phyloP scores from a whole-genome alignment of 2,888 invertebrate genomes.

The Cacoxenus indagator region DNA sequence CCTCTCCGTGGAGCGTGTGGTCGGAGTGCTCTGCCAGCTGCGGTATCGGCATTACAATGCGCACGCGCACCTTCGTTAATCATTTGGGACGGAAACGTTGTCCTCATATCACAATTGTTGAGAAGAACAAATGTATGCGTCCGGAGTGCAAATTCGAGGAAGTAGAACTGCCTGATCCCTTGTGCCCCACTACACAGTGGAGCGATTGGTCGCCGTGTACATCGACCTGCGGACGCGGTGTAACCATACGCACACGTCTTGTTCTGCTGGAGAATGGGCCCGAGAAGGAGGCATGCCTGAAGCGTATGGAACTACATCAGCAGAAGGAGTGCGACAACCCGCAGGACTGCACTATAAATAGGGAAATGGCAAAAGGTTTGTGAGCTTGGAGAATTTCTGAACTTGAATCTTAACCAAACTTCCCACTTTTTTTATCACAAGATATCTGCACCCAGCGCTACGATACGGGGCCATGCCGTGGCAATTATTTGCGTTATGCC shows the following conservation, averaged over 20 bases:
- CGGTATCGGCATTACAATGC: slow-evolving; percentile 82
- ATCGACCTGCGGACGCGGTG: slow-evolving; percentile 86
- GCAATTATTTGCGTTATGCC: slow-evolving; percentile 88
- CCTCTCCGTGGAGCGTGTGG: slow-evolving; percentile 68
- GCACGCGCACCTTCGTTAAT: slow-evolving; percentile 81
- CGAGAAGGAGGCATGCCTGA: slow-evolving; percentile 77
- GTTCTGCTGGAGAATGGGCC: slow-evolving; percentile 76
- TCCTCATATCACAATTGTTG: slow-evolving; percentile 80
- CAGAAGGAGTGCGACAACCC: slow-evolving; percentile 79
- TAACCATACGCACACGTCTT: slow-evolving; percentile 80
- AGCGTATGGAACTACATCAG: slow-evolving; percentile 81
- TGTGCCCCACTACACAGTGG: slow-evolving; percentile 89
- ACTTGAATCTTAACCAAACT: background rate
- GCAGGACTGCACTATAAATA: slow-evolving; percentile 79
- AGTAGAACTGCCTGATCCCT: slow-evolving; percentile 71
- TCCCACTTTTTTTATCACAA: too few relatives aligned
- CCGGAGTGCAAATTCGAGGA: slow-evolving; percentile 75
- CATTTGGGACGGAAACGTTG: slow-evolving; percentile 86
- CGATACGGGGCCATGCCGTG: slow-evolving; percentile 89
- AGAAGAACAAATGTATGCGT: slow-evolving; percentile 82
- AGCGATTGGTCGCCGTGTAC: slow-evolving; percentile 94
- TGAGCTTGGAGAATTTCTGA: slow-evolving; percentile 11
- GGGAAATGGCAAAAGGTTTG: slow-evolving; percentile 82
- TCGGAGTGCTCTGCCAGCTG: slow-evolving; percentile 90
- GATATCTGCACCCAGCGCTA: slow-evolving; percentile 86